These are phyloP conservation scores for Rynchops niger DNA, from an alignment of 2,113 vertebrate species.

Conservation along the genomic window DNA sequence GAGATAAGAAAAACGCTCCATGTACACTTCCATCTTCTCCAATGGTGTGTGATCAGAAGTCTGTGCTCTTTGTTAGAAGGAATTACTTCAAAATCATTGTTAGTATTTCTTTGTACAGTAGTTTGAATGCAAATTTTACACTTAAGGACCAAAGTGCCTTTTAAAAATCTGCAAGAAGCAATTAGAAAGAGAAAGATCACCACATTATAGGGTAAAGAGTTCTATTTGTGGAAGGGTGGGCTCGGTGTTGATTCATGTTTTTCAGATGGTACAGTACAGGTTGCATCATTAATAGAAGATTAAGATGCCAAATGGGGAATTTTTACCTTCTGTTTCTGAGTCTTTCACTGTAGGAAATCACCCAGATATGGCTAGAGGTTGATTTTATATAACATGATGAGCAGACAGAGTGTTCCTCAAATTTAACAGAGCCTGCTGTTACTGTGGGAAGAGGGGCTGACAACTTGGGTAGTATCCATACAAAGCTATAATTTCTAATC, in stretches of 20 bases:
- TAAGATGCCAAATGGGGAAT: constrained; percentile 60
- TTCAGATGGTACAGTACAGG: constrained; percentile 44
- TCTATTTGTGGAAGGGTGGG: constrained; percentile 31
- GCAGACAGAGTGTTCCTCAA: constrained; percentile 67
- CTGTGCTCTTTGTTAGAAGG: constrained; percentile 16
- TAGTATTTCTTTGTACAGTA: constrained; percentile 59
- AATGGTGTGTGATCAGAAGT: constrained; percentile 14
- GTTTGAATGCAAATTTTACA: constrained; percentile 54
- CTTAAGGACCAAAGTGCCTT: constrained; percentile 62
- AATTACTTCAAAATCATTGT: constrained; percentile 56
- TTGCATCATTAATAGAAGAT: constrained; percentile 64
- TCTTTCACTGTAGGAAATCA: constrained; percentile 66
- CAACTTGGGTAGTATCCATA: constrained; percentile 71
- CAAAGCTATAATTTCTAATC: constrained; percentile 74
- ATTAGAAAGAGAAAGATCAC: constrained; percentile 54
- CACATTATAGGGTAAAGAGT: constrained; percentile 10
- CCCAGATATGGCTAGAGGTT: constrained; percentile 63
- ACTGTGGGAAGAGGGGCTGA: constrained; percentile 63
- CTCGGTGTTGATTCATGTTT: constrained; percentile 63
- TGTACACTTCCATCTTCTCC: constrained; percentile 31
- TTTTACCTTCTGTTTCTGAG: constrained; percentile 66
- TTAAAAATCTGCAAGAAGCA: constrained; percentile 61
- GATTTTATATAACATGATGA: constrained; percentile 67
- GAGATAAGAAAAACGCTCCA: constrained; percentile 54
- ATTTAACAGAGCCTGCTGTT: constrained; percentile 72